Conservation (phyloP, 2,888 invertebrate genomes). For the Zaprionus lineosus region DNA sequence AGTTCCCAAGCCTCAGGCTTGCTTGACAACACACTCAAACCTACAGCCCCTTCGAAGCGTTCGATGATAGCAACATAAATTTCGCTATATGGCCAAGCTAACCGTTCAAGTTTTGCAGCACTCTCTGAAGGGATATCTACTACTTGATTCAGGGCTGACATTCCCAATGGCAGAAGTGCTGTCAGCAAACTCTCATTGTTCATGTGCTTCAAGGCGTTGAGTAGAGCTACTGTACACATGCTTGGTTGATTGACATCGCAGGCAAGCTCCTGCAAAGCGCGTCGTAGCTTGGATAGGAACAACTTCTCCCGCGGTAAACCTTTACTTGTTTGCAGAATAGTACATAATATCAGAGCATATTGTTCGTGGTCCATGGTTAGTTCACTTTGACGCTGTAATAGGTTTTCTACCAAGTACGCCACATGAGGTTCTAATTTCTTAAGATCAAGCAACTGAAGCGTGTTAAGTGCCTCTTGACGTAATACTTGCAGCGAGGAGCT, state of each 20-base stretch:
- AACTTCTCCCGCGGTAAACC: constrained; percentile 45
- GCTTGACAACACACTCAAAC: constrained; percentile 49
- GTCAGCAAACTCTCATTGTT: constrained; percentile 61
- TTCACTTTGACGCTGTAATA: constrained; percentile 84
- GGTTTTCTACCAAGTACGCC: constrained; percentile 81
- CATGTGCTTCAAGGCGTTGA: constrained; percentile 73
- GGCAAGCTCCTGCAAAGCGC: constrained; percentile 50
- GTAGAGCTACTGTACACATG: constrained; percentile 54
- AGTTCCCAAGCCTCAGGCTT: constrained; percentile 84
- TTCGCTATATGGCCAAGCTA: constrained; percentile 84
- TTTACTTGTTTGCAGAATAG: constrained; percentile 82
- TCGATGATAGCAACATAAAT: constrained; percentile 84
- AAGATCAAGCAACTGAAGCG: constrained; percentile 80
- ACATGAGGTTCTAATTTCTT: constrained; percentile 37
- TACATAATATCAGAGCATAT: constrained; percentile 86
- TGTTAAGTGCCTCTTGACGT: constrained; percentile 84
- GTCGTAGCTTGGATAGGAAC: constrained; percentile 68
- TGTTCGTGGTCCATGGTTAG: constrained; percentile 87
- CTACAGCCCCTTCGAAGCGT: constrained; percentile 84
- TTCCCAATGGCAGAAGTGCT: constrained; percentile 64
- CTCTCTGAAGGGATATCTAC: background rate
- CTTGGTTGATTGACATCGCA: constrained; percentile 52
- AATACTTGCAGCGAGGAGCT: constrained; percentile 84
- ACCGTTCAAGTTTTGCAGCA: constrained; percentile 56
- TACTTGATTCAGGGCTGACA: constrained; percentile 46